Conservation (phyloP, 2,113 vertebrate species). For the Triplophysa tibetana region DNA sequence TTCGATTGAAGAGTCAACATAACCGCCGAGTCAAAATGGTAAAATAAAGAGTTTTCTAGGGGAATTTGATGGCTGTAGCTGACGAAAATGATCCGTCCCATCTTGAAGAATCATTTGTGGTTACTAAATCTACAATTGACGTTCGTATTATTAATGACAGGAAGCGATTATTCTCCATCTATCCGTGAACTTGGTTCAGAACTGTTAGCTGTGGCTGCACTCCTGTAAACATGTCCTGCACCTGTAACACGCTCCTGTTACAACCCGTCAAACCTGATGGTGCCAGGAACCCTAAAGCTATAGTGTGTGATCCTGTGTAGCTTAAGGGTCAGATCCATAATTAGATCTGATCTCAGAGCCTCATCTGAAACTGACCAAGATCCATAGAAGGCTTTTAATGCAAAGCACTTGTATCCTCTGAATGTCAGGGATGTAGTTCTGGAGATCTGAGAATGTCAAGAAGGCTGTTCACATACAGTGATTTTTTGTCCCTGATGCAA, state of each 20-base stretch:
- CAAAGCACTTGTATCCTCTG: neutral
- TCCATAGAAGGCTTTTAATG: neutral
- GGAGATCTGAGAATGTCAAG: neutral
- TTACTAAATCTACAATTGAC: neutral
- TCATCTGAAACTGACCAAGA: neutral
- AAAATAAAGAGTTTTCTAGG: neutral
- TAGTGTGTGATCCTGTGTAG: neutral
- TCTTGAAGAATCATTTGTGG: neutral
- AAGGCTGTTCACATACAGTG: neutral
- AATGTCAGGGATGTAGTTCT: slow-evolving; percentile 8
- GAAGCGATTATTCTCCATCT: neutral
- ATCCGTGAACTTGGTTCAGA: neutral
- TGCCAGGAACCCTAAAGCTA: slow-evolving; percentile 5
- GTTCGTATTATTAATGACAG: neutral
- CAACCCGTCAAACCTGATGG: slow-evolving; percentile 9
- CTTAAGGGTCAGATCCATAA: slow-evolving; percentile 16
- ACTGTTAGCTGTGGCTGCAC: neutral
- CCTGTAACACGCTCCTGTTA: slow-evolving; percentile 17
- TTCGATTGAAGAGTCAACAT: neutral
- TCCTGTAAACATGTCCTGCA: neutral
- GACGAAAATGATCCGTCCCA: neutral
- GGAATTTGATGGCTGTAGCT: neutral
- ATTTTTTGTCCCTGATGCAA: neutral
- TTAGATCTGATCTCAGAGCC: slow-evolving; percentile 12
- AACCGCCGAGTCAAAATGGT: neutral